These are phyloP conservation scores for Hypocryptadius cinnamomeus DNA, from an alignment of 2,113 vertebrate genomes.

Conservation along the genomic window DNA sequence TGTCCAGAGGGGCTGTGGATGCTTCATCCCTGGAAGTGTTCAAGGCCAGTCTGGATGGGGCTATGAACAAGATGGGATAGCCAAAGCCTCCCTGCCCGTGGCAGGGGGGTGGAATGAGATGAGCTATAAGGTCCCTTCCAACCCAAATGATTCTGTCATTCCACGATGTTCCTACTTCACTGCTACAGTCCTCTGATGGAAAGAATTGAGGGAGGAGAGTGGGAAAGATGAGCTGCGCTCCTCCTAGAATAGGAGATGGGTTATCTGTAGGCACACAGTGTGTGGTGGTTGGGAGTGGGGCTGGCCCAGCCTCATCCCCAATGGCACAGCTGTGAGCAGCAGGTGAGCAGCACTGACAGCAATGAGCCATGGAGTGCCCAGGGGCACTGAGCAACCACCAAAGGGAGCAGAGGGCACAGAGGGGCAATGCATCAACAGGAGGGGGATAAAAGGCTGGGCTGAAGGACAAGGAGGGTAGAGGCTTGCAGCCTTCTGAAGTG, in stretches of 20 bases:
- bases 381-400: not conserved
- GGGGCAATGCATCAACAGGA: fast-evolving
- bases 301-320: not conserved
- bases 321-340: not conserved
- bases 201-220: not conserved
- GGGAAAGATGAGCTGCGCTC: not conserved
- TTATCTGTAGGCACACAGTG: not conserved
- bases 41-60: not conserved
- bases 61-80: not conserved
- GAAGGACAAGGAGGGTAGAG: fast-evolving
- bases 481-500: not conserved
- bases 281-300: not conserved
- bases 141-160: not conserved
- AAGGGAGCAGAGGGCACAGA: not conserved
- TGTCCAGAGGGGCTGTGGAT: not conserved
- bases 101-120: not conserved
- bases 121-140: not conserved
- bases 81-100: not conserved
- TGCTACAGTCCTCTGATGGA: not conserved
- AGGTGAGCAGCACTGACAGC: not conserved
- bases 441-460: not conserved
- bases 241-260: not conserved
- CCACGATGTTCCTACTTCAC: not conserved
- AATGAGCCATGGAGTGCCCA: not conserved
- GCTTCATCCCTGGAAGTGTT: not conserved